Evolutionary conservation across 1,140 invertebrate species (phyloP).

Genomic region (Halesus radiatus): DNA sequence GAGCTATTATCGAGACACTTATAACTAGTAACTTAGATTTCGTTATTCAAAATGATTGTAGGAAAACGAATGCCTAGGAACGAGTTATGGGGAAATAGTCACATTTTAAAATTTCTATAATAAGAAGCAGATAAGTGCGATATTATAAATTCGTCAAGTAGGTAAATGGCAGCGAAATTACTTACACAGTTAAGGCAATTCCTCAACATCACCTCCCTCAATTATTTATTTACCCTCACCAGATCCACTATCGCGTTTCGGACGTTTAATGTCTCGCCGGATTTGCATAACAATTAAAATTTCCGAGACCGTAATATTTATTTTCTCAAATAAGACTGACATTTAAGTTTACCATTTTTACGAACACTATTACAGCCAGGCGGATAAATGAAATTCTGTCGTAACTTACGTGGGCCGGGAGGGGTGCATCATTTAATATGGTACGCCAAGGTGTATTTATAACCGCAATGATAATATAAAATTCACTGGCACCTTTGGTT

Average conservation of each 20-base stretch:
- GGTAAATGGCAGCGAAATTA: background rate
- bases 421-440: conserved; percentile 51
- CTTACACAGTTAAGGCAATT: background rate
- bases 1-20: too few species aligned
- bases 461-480: conserved; percentile 57
- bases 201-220: conserved; percentile 1
- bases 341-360: conserved; percentile 34
- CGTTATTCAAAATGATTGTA: too few species aligned
- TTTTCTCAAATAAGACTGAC: conserved; percentile 10
- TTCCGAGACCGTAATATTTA: conserved; percentile 4
- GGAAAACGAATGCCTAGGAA: too few species aligned
- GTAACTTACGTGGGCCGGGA: conserved; percentile 11
- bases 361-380: conserved; percentile 43
- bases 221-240: background rate
- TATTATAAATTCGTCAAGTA: too few species aligned
- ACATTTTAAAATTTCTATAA: too few species aligned
- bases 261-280: conserved; percentile 9
- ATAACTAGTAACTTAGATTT: too few species aligned
- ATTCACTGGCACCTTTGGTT: conserved; percentile 54
- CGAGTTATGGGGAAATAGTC: too few species aligned
- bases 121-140: too few species aligned
- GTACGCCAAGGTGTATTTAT: conserved; percentile 50
- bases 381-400: conserved; percentile 45
- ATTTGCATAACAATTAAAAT: conserved; percentile 44
- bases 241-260: conserved; percentile 19